Conservation (phyloP, 64 coral and sea anemone species). For the Orbicella faveolata region DNA sequence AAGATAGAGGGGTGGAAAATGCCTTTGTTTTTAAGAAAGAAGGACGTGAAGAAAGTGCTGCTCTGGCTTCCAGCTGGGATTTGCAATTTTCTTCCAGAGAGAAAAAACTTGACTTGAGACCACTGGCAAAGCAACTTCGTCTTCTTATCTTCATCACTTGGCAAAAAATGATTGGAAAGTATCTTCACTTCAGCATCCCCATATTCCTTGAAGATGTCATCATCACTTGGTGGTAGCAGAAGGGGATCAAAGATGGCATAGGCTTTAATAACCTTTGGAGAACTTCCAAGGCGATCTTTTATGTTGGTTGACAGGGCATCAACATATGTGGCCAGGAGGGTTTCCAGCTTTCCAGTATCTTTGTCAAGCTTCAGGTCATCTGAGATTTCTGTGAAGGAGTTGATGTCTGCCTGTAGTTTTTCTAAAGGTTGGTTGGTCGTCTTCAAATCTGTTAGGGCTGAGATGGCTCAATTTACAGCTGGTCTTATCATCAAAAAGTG, state of each 20-base stretch:
- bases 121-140: conserved; percentile 36
- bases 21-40: conserved; percentile 45
- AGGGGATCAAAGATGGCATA: conserved; percentile 40
- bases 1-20: conserved; percentile 39
- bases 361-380: neutral
- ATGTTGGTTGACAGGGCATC: conserved; percentile 19
- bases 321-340: conserved; percentile 5
- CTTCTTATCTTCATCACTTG: conserved; percentile 3
- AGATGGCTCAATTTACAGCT: conserved; percentile 14
- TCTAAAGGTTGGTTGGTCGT: neutral
- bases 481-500: conserved; percentile 54
- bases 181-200: neutral
- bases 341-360: conserved; percentile 23
- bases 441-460: neutral
- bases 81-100: conserved; percentile 48
- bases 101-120: conserved; percentile 37
- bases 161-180: neutral
- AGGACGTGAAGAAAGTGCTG: conserved; percentile 39
- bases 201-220: conserved; percentile 29
- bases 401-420: conserved; percentile 7
- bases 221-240: neutral
- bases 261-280: conserved; percentile 1
- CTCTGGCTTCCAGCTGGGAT: conserved; percentile 44
- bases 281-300: conserved; percentile 15
- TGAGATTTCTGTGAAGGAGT: conserved; percentile 11